Evolutionary conservation across 2,113 vertebrate species (phyloP), one percentile per base, ranked within the genome.

Genomic region (Heterotilapia buettikoferi): DNA sequence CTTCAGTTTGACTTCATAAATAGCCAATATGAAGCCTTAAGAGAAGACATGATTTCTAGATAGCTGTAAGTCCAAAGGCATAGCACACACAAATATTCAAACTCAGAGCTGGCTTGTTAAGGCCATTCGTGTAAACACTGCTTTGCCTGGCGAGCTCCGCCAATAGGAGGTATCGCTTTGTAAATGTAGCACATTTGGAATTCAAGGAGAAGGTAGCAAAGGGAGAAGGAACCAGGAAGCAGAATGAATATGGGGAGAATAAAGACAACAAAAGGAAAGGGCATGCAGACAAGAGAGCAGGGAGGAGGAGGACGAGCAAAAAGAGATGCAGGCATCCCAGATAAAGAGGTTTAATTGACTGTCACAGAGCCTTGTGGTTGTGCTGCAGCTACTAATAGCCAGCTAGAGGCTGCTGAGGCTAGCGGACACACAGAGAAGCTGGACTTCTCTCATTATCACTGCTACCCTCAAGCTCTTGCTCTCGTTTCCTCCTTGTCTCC

Each of bases 291-390:
- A 57, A 85, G 47, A 84, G 86, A 24, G 63, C 13, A 71, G 31
- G 78, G 68, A 80, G 71, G 79, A 71, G 84, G 81, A 86, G 52
- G 68, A 84, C 2, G 63, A 88, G 82, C 66, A 83, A 61, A 85
- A 86, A 71, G 82, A 89, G 87, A 90, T 54, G 43, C 83, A 83
- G 90, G 90, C 88, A 87, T 89, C 86, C 79, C 83, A 92, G 91
- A 94, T 94, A 94, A 94, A 95, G 92, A 93, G 89, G 86, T 93
- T 94, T 95, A 94, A 94, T 95, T 94, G 93, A 94, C 92, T 95
- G 92, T 94, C 91, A 94, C 92, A 85, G 85, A 88, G 86, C 92
- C 92, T 87, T 83, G 92, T 83, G 92, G 93, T 88, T 86, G 90
- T 92, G 73, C 89, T 90, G 84, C 86, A 83, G 92, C 91, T 88